Base-by-base conservation (phyloP, 92 coral and sea anemone genomes). In the Epizoanthus rinbou region DNA sequence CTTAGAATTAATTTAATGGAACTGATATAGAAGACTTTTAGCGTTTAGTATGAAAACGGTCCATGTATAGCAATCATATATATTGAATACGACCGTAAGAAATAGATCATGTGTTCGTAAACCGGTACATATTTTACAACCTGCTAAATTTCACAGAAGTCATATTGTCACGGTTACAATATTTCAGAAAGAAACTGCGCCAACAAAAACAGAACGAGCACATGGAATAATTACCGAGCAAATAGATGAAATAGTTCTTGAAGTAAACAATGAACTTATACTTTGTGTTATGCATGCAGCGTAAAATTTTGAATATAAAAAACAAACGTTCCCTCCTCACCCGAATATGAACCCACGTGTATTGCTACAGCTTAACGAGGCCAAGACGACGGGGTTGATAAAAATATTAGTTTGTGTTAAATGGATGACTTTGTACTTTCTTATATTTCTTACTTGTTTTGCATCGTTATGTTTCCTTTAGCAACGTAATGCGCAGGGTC, bases 171-270 rank as follows among this genome's bases (percentile, higher is more conserved):
- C 31, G 0, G 18, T 25, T 21, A 3, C 81, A 19, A 57, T 18
- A 28, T 52, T n/a, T 60, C 64, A 3, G 63, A 35, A n/a, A 58
- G 62, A 19, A 14, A 53, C n/a, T 24, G 28, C 2, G 50, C 7
- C 22, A 57, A 18, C 33, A 35, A 16, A 8, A 31, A 35, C 64
- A 73, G 17, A 14, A 62, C 14, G 45, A 17, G 58, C 82, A 78
- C 71, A 43, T 75, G 81, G 81, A 75, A 75, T 75, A 75, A 75
- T 75, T 75, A 58, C 68, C 9, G 41, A 18, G 5, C 56, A 35
- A 3, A 15, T 52, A 31, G 56, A 14, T 35, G 62, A 58, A 25
- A 45, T 19, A 21, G 59, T 72, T 50, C 11, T 50, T 2, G 54
- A 50, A 50, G 54, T 11, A 50, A 50, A 50, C 54, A 50, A 50